Percentiles rank a stretch among this genome's conserved stretches.
phyloP scores from a whole-genome alignment of 2,797 vertebrate genomes.

The Pseudomugil gertrudae region DNA sequence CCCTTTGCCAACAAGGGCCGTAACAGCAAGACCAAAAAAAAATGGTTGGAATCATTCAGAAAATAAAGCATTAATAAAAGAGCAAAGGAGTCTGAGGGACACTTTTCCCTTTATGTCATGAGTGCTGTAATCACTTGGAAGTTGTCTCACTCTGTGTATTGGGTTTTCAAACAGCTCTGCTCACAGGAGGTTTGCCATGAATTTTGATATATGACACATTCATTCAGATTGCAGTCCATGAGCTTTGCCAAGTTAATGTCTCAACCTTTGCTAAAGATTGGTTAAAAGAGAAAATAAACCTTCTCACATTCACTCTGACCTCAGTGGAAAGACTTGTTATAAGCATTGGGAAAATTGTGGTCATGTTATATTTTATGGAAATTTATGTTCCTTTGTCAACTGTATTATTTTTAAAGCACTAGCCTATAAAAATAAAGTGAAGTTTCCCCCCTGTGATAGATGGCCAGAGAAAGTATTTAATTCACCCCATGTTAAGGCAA shows the following conservation, averaged over 20 bases:
- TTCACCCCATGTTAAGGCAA: constrained; percentile 38
- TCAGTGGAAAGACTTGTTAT: constrained; percentile 45
- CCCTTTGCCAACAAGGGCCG: too few relatives aligned
- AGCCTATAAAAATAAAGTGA: too few relatives aligned
- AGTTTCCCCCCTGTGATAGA: constrained; percentile 30
- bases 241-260: constrained; percentile 59
- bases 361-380: constrained; percentile 47
- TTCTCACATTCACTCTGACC: constrained; percentile 49
- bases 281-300: constrained; percentile 56
- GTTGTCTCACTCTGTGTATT: constrained; percentile 29
- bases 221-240: constrained; percentile 49
- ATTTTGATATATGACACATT: constrained; percentile 57
- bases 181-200: constrained; percentile 47
- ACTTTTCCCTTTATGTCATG: constrained; percentile 26
- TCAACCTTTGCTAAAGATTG: constrained; percentile 43
- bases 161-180: constrained; percentile 46
- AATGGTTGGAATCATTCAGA: constrained; percentile 33
- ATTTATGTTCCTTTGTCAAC: constrained; percentile 24
- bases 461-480: constrained; percentile 44
- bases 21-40: constrained; percentile 33
- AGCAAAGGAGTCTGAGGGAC: constrained; percentile 29
- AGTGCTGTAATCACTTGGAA: constrained; percentile 14
- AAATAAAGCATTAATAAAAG: constrained; percentile 23
- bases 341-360: constrained; percentile 29
- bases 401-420: too few relatives aligned